phyloP scores from a whole-genome alignment of 2,113 vertebrate genomes.

The Polypterus senegalus region DNA sequence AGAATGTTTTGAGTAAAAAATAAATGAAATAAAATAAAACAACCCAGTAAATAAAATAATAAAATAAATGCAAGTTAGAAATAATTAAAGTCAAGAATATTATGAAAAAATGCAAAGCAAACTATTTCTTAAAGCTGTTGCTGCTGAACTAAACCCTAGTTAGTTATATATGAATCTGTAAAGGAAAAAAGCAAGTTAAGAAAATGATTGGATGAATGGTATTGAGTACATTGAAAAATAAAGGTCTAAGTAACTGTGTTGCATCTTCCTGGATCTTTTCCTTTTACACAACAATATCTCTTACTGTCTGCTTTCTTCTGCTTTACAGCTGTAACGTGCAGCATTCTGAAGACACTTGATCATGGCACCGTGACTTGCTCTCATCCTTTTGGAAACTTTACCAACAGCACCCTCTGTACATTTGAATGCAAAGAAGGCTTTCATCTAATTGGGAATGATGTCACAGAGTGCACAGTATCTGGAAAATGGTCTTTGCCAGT shows the following conservation, averaged over 20 bases:
- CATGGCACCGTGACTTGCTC: conserved; percentile 38
- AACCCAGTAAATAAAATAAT: background rate
- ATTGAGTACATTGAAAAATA: too few species aligned
- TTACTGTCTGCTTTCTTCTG: too few species aligned
- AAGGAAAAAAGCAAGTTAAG: too few species aligned
- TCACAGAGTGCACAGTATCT: conserved; percentile 27
- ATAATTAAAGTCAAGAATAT: background rate
- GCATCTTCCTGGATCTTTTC: too few species aligned
- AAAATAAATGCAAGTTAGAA: background rate
- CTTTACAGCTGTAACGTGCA: conserved; percentile 34
- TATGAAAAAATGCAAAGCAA: background rate
- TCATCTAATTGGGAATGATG: conserved; percentile 24
- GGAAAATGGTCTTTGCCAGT: conserved; percentile 41
- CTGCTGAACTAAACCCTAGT: background rate
- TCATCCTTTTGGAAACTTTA: conserved; percentile 4
- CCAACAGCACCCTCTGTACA: conserved; percentile 32
- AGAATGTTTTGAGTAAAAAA: too few species aligned
- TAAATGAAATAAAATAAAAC: too few species aligned
- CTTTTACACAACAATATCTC: too few species aligned
- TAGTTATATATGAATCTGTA: background rate
- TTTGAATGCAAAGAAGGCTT: conserved; percentile 34
- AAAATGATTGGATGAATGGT: too few species aligned
- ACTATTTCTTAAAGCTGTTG: background rate
- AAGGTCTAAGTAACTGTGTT: too few species aligned
- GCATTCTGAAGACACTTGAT: conserved; percentile 21